Conservation (phyloP, 2,113 vertebrate species). For the Sitta europaea region DNA sequence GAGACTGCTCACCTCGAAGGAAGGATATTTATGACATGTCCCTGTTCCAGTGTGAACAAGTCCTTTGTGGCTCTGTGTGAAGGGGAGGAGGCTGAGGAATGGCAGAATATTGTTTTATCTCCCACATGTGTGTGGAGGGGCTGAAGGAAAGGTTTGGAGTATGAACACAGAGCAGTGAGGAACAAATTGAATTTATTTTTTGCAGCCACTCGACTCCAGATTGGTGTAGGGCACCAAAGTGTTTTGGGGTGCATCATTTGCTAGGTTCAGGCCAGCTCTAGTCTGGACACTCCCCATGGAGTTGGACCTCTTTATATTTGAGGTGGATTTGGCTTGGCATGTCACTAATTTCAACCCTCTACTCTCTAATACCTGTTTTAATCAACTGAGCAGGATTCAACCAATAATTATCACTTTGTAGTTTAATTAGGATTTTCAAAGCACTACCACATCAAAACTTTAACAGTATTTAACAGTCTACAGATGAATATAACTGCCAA, state of each 20-base stretch:
- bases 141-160: neutral
- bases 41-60: neutral
- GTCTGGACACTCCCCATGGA: neutral
- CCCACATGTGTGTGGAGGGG: neutral
- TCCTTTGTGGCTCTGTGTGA: neutral
- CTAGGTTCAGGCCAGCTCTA: neutral
- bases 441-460: neutral
- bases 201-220: neutral
- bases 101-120: neutral
- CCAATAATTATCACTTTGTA: neutral
- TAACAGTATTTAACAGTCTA: neutral
- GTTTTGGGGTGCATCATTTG: neutral
- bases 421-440: neutral
- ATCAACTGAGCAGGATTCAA: neutral
- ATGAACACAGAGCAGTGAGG: neutral
- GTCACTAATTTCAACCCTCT: neutral
- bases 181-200: neutral
- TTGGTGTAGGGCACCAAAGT: neutral
- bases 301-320: neutral
- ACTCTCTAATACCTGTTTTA: neutral
- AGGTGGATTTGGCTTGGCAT: neutral
- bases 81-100: neutral
- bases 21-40: neutral
- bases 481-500: neutral
- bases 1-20: neutral